Conservation (phyloP, 92 coral and sea anemone species). For the Parazoanthus darwini region DNA sequence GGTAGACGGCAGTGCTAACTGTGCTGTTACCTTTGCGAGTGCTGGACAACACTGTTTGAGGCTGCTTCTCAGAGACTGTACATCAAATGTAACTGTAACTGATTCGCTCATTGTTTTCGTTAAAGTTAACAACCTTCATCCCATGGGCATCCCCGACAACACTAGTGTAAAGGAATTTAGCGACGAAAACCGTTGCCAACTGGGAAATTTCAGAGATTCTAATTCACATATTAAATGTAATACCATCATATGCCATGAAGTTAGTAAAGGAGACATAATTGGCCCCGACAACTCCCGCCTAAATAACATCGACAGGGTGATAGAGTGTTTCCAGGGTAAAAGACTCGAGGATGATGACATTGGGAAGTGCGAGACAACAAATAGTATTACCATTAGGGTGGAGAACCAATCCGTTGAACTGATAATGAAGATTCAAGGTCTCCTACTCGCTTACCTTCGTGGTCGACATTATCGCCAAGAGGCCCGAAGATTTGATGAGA, state of each 20-base stretch:
- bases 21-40: conserved; percentile 29
- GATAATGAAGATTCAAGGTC: conserved; percentile 21
- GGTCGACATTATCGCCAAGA: conserved; percentile 52
- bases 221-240: background rate
- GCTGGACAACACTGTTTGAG: conserved; percentile 7
- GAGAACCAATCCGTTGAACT: conserved; percentile 3
- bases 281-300: conserved; percentile 41
- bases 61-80: background rate
- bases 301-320: conserved; percentile 37
- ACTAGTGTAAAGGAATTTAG: background rate
- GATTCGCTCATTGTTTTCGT: background rate
- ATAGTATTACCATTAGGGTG: conserved; percentile 1
- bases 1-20: background rate
- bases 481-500: conserved; percentile 45
- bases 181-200: background rate
- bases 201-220: background rate
- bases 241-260: conserved; percentile 25
- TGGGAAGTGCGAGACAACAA: background rate
- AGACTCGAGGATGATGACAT: conserved; percentile 30
- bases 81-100: background rate
- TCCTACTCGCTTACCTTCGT: conserved; percentile 40
- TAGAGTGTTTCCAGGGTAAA: background rate
- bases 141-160: background rate
- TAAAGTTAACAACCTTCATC: too few relatives aligned
- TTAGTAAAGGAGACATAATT: conserved; percentile 8